Conservation (phyloP, 23 tunicate species). For the Ascidia mentula region DNA sequence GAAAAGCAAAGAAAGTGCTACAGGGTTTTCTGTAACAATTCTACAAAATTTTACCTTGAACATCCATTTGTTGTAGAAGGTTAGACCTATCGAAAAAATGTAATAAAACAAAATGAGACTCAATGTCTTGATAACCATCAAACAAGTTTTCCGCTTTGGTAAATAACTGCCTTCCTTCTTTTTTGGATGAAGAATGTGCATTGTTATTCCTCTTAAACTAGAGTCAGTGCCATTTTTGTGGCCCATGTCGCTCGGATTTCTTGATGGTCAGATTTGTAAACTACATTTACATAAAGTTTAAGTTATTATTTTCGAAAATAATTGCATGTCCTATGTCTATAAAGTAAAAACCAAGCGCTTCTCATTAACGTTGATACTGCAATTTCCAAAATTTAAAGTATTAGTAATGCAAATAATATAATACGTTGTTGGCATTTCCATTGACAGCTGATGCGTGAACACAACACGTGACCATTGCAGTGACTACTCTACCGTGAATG, state of each 20-base stretch:
- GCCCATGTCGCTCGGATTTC: background rate
- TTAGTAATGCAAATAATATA: too few species aligned
- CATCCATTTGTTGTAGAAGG: conserved; percentile 88
- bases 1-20: background rate
- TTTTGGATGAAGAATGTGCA: conserved; percentile 10
- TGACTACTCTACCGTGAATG: too few species aligned
- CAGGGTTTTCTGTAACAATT: background rate
- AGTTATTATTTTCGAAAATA: too few species aligned
- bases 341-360: too few species aligned
- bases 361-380: too few species aligned
- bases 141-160: background rate
- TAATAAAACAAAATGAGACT: conserved; percentile 61
- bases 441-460: too few species aligned
- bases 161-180: background rate
- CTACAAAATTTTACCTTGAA: conserved; percentile 43
- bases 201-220: background rate
- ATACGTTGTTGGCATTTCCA: too few species aligned
- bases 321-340: too few species aligned
- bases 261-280: background rate
- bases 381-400: too few species aligned
- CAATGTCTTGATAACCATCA: conserved; percentile 14
- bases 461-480: too few species aligned
- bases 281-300: background rate
- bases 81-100: conserved; percentile 76
- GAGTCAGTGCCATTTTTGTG: background rate